A percentile compares a stretch with the other conserved stretches of the same genome.
phyloP scores from a whole-genome alignment of 2,888 invertebrate genomes.

The Eupithecia tripunctaria region DNA sequence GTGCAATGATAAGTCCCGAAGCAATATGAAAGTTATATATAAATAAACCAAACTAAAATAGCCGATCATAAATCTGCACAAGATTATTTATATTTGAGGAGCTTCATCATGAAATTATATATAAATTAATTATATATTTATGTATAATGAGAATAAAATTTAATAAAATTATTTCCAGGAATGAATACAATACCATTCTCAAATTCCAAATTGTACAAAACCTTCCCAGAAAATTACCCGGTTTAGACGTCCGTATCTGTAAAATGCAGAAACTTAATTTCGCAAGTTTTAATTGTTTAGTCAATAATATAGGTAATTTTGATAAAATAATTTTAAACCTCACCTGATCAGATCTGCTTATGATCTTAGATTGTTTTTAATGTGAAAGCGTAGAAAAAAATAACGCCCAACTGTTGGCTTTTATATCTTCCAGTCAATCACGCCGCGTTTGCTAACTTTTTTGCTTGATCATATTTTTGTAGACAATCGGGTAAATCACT shows the following conservation, averaged over 20 bases:
- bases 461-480: too few species aligned
- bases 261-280: neutral
- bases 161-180: neutral
- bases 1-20: constrained; percentile 16
- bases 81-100: neutral
- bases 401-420: too few species aligned
- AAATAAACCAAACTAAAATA: constrained; percentile 22
- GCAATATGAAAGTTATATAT: constrained; percentile 21
- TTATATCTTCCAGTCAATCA: too few species aligned
- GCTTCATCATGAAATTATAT: neutral
- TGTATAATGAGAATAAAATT: neutral
- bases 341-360: too few species aligned
- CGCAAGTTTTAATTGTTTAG: neutral
- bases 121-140: too few species aligned
- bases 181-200: neutral
- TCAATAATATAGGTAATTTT: too few species aligned
- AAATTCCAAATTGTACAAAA: neutral
- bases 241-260: neutral
- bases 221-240: neutral
- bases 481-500: too few species aligned
- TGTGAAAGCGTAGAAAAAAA: too few species aligned
- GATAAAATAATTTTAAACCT: too few species aligned
- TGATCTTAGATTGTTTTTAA: too few species aligned
- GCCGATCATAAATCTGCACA: constrained; percentile 11
- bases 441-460: too few species aligned